A percentile compares a stretch with the other conserved stretches of the same genome.
Conservation (phyloP, 35 echinoderm and acorn worm species). For the Hemicentrotus pulcherrimus region DNA sequence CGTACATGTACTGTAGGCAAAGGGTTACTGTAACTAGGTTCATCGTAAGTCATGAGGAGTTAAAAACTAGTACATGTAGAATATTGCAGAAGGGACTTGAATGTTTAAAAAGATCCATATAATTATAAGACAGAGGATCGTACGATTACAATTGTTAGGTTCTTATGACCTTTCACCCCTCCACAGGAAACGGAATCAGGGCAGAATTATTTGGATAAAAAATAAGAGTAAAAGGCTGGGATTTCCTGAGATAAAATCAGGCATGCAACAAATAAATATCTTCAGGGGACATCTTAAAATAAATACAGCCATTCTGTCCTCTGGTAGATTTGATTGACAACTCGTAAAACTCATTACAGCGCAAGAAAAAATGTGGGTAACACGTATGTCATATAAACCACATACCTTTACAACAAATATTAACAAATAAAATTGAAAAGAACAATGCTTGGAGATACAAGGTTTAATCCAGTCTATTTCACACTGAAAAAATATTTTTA, state of each 20-base stretch:
- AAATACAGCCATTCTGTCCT: not conserved
- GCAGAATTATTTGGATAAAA: slow-evolving; percentile 31
- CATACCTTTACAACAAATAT: no score
- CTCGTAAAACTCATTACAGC: no score
- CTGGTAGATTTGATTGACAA: no score
- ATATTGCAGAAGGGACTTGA: not conserved
- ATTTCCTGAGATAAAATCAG: slow-evolving; percentile 14
- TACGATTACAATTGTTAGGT: not conserved
- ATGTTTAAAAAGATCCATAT: not conserved
- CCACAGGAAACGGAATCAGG: slow-evolving; percentile 20
- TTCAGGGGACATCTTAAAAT: not conserved
- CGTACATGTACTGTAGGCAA: no score
- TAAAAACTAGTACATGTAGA: not conserved
- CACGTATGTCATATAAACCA: no score
- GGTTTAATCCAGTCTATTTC: no score
- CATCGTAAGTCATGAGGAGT: no score
- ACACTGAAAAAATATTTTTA: no score
- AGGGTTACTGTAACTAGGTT: no score
- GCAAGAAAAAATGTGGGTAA: no score
- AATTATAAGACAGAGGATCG: not conserved
- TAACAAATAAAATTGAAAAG: no score
- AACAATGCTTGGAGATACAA: no score
- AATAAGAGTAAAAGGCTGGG: not conserved
- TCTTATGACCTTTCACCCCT: not conserved
- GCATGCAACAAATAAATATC: slow-evolving; percentile 17